A percentile compares a stretch with the other conserved stretches of the same genome.
Conservation (phyloP, 1,140 invertebrate genomes). For the Euborellia annulipes region DNA sequence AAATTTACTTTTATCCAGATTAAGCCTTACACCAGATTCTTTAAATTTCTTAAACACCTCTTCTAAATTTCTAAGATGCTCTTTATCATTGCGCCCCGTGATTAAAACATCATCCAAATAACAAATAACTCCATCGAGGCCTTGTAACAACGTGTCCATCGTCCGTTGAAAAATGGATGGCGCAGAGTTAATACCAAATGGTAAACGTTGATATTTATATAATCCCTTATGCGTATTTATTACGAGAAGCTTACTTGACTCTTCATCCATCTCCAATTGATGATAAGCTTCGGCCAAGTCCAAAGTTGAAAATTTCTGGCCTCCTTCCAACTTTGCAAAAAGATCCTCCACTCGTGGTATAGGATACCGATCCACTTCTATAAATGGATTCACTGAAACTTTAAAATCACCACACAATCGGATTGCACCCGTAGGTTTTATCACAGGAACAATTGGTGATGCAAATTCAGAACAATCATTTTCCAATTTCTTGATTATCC, state of each 20-base stretch:
- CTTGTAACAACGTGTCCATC: constrained; percentile 2
- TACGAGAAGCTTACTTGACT: background rate
- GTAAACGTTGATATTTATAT: background rate
- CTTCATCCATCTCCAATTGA: constrained; percentile 21
- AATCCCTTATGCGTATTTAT: constrained; percentile 3
- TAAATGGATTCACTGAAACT: constrained; percentile 13
- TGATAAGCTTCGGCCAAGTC: constrained; percentile 22
- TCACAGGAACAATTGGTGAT: constrained; percentile 4
- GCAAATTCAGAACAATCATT: too few species aligned
- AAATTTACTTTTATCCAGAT: constrained; percentile 25
- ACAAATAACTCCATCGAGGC: background rate
- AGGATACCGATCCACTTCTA: constrained; percentile 14
- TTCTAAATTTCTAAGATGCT: constrained; percentile 5
- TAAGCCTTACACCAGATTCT: constrained; percentile 18
- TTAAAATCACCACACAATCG: constrained; percentile 25
- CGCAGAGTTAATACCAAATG: constrained; percentile 1
- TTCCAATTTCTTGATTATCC: too few species aligned
- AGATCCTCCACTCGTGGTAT: constrained; percentile 9
- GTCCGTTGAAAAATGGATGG: constrained; percentile 1
- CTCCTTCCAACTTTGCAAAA: constrained; percentile 13
- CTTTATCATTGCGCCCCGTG: background rate
- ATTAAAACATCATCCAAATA: constrained; percentile 3
- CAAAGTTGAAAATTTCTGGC: constrained; percentile 18
- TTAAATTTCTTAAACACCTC: constrained; percentile 15
- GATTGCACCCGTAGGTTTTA: constrained; percentile 11